Conservation (phyloP, 2,888 invertebrate genomes). For the Gasteruption jaculator region DNA sequence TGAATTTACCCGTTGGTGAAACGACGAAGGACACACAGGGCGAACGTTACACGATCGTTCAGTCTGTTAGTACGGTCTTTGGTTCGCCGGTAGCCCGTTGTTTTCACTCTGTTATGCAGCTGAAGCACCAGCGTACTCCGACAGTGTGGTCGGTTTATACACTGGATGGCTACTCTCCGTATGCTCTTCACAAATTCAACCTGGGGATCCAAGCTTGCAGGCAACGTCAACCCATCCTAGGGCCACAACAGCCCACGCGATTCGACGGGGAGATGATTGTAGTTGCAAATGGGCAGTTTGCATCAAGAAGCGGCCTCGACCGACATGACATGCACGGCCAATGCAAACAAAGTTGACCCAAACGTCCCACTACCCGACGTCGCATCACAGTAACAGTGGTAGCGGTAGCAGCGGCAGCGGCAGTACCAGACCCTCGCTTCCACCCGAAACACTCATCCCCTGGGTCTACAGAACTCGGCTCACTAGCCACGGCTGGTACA, state of each 20-base stretch:
- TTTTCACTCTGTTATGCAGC: conserved; percentile 46
- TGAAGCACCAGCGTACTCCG: conserved; percentile 38
- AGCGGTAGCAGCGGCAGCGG: conserved; percentile 19
- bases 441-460: conserved; percentile 19
- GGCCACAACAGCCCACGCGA: conserved; percentile 25
- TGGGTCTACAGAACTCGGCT: conserved; percentile 27
- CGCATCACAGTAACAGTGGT: too few relatives aligned
- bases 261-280: conserved; percentile 48
- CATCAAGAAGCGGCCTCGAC: conserved; percentile 42
- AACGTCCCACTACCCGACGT: conserved; percentile 36
- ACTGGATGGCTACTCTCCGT: conserved; percentile 28
- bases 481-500: conserved; percentile 30
- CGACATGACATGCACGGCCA: conserved; percentile 41
- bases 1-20: conserved; percentile 24
- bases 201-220: too few relatives aligned
- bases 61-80: conserved; percentile 38
- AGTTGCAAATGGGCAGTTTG: conserved; percentile 51
- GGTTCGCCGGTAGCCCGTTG: conserved; percentile 40
- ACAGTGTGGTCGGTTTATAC: conserved; percentile 45
- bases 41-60: conserved; percentile 25
- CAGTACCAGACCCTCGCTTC: conserved; percentile 22
- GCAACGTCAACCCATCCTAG: conserved; percentile 28
- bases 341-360: conserved; percentile 49
- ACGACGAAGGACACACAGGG: conserved; percentile 17
- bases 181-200: conserved; percentile 2